These are phyloP conservation scores for Chrosomus eos DNA, from an alignment of 2,797 vertebrate genomes.

Conservation along the genomic window DNA sequence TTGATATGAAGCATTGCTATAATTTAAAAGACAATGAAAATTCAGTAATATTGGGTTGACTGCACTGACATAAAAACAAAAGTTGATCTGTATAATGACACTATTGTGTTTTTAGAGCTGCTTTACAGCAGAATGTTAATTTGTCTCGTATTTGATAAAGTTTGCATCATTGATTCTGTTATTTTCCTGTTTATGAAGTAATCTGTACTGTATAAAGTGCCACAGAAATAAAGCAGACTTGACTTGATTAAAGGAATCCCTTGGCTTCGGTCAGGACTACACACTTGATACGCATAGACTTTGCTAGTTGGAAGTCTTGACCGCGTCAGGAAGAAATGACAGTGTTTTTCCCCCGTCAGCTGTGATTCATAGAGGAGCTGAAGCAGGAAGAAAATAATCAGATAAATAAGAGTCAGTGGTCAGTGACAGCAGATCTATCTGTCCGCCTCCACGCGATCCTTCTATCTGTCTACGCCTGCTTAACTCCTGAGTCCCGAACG, in stretches of 20 bases:
- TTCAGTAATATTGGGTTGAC: no score
- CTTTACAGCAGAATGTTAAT: neutral
- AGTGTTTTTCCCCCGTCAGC: conserved; percentile 8
- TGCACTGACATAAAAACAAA: neutral
- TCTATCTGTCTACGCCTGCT: neutral
- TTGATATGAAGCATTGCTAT: neutral
- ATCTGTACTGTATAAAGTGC: neutral
- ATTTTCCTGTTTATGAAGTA: neutral
- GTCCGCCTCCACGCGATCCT: conserved; percentile 44
- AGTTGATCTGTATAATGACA: neutral
- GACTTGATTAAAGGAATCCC: neutral
- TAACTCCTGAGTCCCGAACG: conserved; percentile 44
- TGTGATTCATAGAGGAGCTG: conserved; percentile 52
- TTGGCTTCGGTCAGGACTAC: neutral
- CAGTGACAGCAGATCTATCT: conserved; percentile 56
- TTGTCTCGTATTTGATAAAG: neutral
- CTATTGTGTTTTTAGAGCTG: neutral
- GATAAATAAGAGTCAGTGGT: conserved; percentile 68
- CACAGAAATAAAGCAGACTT: neutral
- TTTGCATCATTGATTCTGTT: neutral
- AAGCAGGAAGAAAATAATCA: conserved; percentile 58
- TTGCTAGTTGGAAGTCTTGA: neutral
- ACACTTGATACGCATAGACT: neutral
- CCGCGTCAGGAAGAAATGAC: neutral
- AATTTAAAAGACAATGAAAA: no score